Conservation (phyloP, 2,113 vertebrate genomes). For the Lycaon pictus region DNA sequence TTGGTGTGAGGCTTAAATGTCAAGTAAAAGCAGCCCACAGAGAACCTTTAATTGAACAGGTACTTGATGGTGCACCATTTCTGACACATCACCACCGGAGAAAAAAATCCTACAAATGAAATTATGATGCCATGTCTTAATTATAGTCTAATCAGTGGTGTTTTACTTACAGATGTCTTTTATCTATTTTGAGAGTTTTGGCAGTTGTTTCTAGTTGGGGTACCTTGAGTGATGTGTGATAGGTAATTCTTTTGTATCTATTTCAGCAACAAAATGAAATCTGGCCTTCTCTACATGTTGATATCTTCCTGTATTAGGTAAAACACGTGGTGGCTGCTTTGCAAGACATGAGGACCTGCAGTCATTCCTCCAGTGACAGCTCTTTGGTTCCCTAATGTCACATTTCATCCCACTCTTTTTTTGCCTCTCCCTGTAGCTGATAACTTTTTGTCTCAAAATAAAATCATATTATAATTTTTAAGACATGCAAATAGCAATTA, state of each 20-base stretch:
- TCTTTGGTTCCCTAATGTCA: neutral
- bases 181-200: neutral
- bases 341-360: neutral
- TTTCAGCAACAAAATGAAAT: conserved; percentile 35
- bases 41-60: neutral
- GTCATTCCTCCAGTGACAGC: neutral
- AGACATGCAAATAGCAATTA: neutral
- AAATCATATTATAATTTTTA: neutral
- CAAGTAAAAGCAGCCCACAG: neutral
- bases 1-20: neutral
- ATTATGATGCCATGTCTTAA: neutral
- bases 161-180: neutral
- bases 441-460: neutral
- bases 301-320: neutral
- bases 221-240: neutral
- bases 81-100: neutral
- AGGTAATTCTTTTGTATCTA: neutral
- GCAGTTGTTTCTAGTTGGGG: neutral
- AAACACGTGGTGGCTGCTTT: neutral
- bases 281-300: neutral
- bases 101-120: neutral
- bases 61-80: neutral
- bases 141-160: neutral
- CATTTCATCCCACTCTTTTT: neutral
- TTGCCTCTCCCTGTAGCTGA: neutral